Percentiles rank a stretch among this genome's conserved stretches.
Evolutionary conservation across 2,888 invertebrate species (phyloP).

Genomic region (Sphaerolaimus hirsutus): DNA sequence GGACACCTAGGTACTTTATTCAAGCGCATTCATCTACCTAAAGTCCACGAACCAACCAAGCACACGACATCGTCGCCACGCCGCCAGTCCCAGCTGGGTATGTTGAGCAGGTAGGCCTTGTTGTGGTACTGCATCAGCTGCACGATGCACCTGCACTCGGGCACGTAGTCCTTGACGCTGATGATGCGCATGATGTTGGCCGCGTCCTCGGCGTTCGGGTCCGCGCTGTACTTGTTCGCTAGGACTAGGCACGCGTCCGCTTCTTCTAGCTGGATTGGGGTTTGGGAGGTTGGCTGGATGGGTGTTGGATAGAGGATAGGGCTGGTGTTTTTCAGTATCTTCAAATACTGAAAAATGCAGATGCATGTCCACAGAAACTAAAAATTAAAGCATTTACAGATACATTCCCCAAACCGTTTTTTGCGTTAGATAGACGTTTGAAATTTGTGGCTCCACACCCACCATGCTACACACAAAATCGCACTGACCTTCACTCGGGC

Average conservation of each 20-base stretch:
- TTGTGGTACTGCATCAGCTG: conserved; percentile 99
- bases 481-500: conserved; percentile 77
- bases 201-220: conserved; percentile 98
- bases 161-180: conserved; percentile 98
- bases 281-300: no score
- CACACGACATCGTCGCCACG: conserved; percentile 98
- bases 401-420: no score
- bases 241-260: conserved; percentile 96
- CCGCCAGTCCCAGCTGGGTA: conserved; percentile 99
- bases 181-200: conserved; percentile 99
- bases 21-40: no score
- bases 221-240: conserved; percentile 99
- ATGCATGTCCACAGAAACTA: no score
- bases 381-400: no score
- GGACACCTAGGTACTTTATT: no score
- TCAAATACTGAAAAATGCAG: no score
- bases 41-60: conserved; percentile 34
- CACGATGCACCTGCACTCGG: conserved; percentile 96
- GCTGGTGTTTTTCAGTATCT: no score
- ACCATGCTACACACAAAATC: no score
- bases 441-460: no score
- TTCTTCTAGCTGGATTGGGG: conserved; percentile 65
- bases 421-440: no score
- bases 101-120: conserved; percentile 84
- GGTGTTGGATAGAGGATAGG: no score